Conservation (phyloP, 1,140 invertebrate species). For the Leptestheria dahalacensis region DNA sequence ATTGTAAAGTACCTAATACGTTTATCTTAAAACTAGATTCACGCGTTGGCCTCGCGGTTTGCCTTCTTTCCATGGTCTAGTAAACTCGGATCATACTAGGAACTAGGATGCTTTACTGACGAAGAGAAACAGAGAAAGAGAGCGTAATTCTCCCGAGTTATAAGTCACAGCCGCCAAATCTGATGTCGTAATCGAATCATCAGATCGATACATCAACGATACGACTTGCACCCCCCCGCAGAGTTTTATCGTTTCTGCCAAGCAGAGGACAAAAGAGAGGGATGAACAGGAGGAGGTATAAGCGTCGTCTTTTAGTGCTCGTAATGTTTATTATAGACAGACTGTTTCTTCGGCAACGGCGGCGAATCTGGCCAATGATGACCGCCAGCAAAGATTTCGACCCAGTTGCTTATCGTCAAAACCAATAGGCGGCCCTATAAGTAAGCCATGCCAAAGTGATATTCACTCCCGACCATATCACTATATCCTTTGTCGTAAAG, state of each 20-base stretch:
- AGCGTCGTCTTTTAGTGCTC: background rate
- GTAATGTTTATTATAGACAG: background rate
- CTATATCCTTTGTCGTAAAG: too few relatives aligned
- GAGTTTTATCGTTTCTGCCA: too few relatives aligned
- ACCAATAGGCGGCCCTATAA: background rate
- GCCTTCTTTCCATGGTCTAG: too few relatives aligned
- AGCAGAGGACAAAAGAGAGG: background rate
- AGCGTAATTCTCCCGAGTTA: too few relatives aligned
- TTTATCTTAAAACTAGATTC: too few relatives aligned
- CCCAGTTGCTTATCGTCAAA: background rate
- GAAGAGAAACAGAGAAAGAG: too few relatives aligned
- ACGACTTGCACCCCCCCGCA: background rate
- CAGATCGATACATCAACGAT: background rate
- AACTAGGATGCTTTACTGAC: too few relatives aligned
- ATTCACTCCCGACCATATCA: background rate
- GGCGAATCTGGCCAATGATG: background rate
- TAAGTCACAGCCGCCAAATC: background rate
- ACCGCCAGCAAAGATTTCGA: background rate
- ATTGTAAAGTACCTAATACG: too few relatives aligned
- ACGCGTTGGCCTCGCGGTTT: too few relatives aligned
- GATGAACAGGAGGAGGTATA: background rate
- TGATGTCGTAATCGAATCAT: background rate
- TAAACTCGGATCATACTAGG: too few relatives aligned
- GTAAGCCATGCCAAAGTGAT: background rate
- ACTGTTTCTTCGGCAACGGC: background rate